A percentile compares a stretch with the other conserved stretches of the same genome.
These are phyloP conservation scores for Struthio camelus DNA, from an alignment of 2,113 vertebrate genomes.

Conservation along the genomic window DNA sequence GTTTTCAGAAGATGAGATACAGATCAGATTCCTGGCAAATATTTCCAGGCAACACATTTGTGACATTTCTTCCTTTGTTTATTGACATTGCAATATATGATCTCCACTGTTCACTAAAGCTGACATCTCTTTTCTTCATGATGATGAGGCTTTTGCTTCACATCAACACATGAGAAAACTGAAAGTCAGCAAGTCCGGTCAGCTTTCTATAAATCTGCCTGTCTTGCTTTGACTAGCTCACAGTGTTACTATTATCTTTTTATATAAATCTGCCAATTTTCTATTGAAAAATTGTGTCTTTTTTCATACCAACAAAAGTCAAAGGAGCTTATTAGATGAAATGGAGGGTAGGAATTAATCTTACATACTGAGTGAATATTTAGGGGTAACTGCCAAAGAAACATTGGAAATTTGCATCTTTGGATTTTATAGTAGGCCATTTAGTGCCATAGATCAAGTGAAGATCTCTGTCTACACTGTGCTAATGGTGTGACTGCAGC, in stretches of 20 bases:
- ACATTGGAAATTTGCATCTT: background rate
- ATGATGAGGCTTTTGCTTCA: background rate
- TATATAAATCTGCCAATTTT: background rate
- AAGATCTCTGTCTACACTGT: background rate
- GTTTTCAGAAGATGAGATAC: constrained; percentile 7
- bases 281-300: background rate
- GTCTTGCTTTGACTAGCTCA: background rate
- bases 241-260: background rate
- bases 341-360: background rate
- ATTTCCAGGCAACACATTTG: background rate
- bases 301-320: background rate
- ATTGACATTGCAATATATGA: background rate
- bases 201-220: background rate
- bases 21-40: background rate
- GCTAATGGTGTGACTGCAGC: background rate
- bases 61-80: background rate
- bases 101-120: background rate
- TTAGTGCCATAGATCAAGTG: background rate
- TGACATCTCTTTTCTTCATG: background rate
- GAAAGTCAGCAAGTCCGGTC: background rate
- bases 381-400: background rate
- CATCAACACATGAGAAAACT: background rate
- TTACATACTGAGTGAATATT: background rate
- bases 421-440: background rate
- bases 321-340: background rate